Conservation (phyloP, 2,797 vertebrate genomes). For the Catamblyrhynchus diadema region DNA sequence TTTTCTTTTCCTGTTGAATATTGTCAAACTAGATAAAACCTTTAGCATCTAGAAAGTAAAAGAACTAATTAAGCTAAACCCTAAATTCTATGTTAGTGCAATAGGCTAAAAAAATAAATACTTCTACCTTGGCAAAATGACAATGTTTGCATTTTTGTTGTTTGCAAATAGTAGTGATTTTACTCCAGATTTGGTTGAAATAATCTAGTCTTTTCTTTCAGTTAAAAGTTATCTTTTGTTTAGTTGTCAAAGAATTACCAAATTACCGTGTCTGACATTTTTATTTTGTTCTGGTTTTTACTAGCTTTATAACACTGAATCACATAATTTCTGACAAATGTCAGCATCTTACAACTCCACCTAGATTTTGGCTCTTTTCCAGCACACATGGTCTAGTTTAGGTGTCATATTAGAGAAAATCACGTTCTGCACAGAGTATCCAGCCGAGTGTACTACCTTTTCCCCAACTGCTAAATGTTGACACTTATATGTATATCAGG, state of each 20-base stretch:
- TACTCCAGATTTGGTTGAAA: not conserved
- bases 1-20: not conserved
- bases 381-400: not conserved
- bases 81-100: not conserved
- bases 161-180: not conserved
- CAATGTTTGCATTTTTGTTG: rapidly evolving
- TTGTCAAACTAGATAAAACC: not conserved
- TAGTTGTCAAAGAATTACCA: not conserved
- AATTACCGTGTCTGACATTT: not conserved
- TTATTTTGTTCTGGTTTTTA: not conserved
- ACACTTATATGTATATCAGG: not conserved
- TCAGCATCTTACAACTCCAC: not conserved
- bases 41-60: not conserved
- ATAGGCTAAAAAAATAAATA: not conserved
- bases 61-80: not conserved
- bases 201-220: not conserved
- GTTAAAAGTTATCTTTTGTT: not conserved
- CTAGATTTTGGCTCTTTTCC: constrained; percentile 7
- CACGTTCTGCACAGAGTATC: not conserved
- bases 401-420: not conserved
- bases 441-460: not conserved
- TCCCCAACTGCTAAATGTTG: constrained; percentile 3
- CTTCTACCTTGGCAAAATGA: not conserved
- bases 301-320: not conserved
- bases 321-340: not conserved